phyloP scores from a whole-genome alignment of 2,888 invertebrate species.

The Esperia sulphurella region DNA sequence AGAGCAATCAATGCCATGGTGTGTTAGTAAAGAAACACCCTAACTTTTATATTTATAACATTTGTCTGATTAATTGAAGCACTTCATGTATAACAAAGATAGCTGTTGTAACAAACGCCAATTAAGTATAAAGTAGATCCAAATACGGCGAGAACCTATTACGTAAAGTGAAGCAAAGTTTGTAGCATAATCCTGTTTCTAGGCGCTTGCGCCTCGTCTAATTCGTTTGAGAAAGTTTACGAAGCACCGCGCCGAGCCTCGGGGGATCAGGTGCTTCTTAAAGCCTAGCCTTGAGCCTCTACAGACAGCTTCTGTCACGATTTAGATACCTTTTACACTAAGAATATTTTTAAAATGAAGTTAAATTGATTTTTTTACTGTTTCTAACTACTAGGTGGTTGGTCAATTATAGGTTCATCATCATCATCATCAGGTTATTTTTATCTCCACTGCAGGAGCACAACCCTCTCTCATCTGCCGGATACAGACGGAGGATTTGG shows the following conservation, averaged over 20 bases:
- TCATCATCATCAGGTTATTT: no score
- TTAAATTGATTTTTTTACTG: no score
- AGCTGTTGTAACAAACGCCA: neutral
- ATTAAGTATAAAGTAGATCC: conserved; percentile 7
- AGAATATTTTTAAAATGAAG: no score
- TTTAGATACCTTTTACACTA: conserved; percentile 15
- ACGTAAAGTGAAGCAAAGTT: conserved; percentile 38
- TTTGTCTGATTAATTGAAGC: no score
- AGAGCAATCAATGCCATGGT: no score
- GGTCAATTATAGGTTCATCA: no score
- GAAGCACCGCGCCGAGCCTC: conserved; percentile 27
- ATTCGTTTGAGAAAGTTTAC: conserved; percentile 54
- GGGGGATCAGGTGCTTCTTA: conserved; percentile 49
- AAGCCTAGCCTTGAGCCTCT: conserved; percentile 35
- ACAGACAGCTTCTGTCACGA: conserved; percentile 39
- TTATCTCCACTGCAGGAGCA: no score
- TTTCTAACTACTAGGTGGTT: no score
- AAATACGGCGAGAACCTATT: conserved; percentile 29
- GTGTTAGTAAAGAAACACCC: no score
- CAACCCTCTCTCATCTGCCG: no score
- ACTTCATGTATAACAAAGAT: neutral
- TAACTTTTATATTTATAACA: no score
- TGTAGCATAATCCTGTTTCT: conserved; percentile 47
- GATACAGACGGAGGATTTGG: no score
- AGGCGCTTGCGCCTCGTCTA: conserved; percentile 36